These are phyloP conservation scores for Sarcophaga carnaria DNA, from an alignment of 2,888 invertebrate genomes.

Conservation along the genomic window DNA sequence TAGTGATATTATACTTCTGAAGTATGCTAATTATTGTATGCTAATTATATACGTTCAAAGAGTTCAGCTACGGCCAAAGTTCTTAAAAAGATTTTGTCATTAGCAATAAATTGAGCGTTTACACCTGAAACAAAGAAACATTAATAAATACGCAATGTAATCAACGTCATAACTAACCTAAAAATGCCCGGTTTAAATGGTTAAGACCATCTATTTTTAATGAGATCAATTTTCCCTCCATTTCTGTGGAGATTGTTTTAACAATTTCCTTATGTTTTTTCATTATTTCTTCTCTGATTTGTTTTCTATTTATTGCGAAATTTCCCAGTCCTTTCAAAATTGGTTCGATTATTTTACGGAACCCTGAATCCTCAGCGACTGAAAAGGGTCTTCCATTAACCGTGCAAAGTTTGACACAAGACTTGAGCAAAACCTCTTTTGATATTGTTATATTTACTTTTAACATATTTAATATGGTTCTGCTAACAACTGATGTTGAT, in stretches of 20 bases:
- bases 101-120: conserved; percentile 10
- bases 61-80: conserved; percentile 20
- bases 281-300: conserved; percentile 2
- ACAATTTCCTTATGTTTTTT: conserved; percentile 8
- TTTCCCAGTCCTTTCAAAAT: conserved; percentile 1
- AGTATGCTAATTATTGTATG: conserved; percentile 8
- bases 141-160: not conserved
- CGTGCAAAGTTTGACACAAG: conserved; percentile 10
- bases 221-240: conserved; percentile 8
- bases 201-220: conserved; percentile 21
- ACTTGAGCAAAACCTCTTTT: conserved; percentile 3
- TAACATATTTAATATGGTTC: conserved; percentile 10
- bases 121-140: conserved; percentile 8
- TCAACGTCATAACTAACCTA: conserved; percentile 5
- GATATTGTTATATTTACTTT: conserved; percentile 4
- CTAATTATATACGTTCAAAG: conserved; percentile 4
- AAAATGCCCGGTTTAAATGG: conserved; percentile 14
- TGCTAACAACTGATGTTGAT: not conserved
- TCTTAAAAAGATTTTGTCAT: conserved; percentile 9
- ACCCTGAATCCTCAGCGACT: conserved; percentile 19
- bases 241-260: conserved; percentile 9
- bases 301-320: conserved; percentile 4
- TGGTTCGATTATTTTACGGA: conserved; percentile 16
- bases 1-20: conserved; percentile 7
- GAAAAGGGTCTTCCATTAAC: conserved; percentile 18